Percentiles rank a stretch among this genome's conserved stretches.
These are phyloP conservation scores for Eulithis testata DNA, from an alignment of 2,888 invertebrate genomes.

Conservation along the genomic window DNA sequence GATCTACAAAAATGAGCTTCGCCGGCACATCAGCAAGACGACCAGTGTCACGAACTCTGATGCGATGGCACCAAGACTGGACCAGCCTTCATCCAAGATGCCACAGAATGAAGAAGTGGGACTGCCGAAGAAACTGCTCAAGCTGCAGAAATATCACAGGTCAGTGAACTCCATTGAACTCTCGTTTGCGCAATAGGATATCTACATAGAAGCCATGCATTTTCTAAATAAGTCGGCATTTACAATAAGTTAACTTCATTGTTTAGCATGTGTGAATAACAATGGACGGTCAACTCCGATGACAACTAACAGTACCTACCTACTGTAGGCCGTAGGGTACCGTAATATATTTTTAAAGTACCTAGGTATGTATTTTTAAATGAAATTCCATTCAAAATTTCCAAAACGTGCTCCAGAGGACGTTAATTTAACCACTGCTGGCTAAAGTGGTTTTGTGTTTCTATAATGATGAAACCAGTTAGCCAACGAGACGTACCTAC, in stretches of 20 bases:
- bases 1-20: slow-evolving; percentile 74
- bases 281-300: slow-evolving; percentile 6
- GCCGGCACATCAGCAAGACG: slow-evolving; percentile 85
- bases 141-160: slow-evolving; percentile 85
- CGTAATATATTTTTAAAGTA: too few species aligned
- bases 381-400: not conserved
- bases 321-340: too few species aligned
- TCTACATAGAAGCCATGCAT: slow-evolving; percentile 25
- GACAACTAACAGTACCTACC: not conserved
- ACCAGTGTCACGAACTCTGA: slow-evolving; percentile 86
- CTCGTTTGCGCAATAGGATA: slow-evolving; percentile 62
- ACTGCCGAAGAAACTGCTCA: slow-evolving; percentile 76
- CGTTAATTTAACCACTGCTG: not conserved
- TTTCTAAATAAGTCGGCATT: slow-evolving; percentile 12
- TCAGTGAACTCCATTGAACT: slow-evolving; percentile 75
- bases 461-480: slow-evolving; percentile 21
- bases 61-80: slow-evolving; percentile 81
- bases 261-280: slow-evolving; percentile 9
- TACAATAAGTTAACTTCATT: slow-evolving; percentile 5
- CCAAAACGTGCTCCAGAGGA: not conserved
- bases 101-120: slow-evolving; percentile 69
- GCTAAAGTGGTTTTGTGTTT: not conserved
- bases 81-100: slow-evolving; percentile 64
- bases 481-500: slow-evolving; percentile 8
- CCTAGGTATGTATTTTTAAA: not conserved